Evolutionary conservation across 1,140 invertebrate genomes (phyloP).

Genomic region (Drosophila melanogaster): DNA sequence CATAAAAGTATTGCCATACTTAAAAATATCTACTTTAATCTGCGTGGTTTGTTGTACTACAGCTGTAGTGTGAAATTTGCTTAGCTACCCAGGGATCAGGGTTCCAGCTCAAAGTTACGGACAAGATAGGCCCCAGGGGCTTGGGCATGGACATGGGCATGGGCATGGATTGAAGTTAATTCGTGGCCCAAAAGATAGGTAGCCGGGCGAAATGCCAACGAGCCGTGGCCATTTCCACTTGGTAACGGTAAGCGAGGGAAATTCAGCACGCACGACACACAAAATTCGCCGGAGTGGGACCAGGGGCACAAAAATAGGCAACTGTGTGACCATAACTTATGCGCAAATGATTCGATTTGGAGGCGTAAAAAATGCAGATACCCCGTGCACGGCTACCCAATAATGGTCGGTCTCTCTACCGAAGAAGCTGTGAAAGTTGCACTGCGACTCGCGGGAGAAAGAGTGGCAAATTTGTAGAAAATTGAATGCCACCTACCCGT

Average conservation of each 20-base stretch:
- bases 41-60: constrained; percentile 3
- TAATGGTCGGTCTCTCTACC: constrained; percentile 47
- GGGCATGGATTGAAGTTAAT: constrained; percentile 11
- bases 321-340: constrained; percentile 64
- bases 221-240: constrained; percentile 57
- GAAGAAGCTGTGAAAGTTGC: constrained; percentile 66
- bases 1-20: too few species aligned
- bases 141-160: constrained; percentile 5
- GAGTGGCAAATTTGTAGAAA: constrained; percentile 64
- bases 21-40: constrained; percentile 2
- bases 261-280: constrained; percentile 63
- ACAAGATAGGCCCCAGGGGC: constrained; percentile 6
- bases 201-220: constrained; percentile 57
- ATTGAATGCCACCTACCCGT: constrained; percentile 61
- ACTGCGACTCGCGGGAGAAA: constrained; percentile 51
- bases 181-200: constrained; percentile 29
- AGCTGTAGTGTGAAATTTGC: constrained; percentile 57
- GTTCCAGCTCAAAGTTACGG: constrained; percentile 8
- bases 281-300: constrained; percentile 9
- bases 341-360: constrained; percentile 64
- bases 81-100: constrained; percentile 22
- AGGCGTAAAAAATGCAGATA: constrained; percentile 60
- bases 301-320: constrained; percentile 39
- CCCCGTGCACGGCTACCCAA: constrained; percentile 55
- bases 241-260: constrained; percentile 60